Base-by-base conservation (phyloP, 2,113 vertebrate genomes). In the Platysternon megacephalum region DNA sequence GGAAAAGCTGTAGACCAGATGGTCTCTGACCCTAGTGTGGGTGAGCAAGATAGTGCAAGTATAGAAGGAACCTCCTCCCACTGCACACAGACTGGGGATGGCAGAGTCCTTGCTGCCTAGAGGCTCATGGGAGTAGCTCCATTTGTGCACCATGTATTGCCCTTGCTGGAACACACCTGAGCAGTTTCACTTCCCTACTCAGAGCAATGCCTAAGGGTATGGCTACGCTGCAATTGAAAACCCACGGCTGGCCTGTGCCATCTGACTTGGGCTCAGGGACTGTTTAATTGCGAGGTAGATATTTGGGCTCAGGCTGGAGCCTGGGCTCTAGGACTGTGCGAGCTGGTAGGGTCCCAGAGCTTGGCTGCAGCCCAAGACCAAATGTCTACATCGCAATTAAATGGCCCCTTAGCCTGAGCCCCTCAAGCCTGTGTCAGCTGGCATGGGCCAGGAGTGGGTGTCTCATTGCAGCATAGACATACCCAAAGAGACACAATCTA, bases 11-110 rank as follows among this genome's bases (percentile, higher is more conserved):
- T 55, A 29, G 39, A 32, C 8, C 42, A 79, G 58, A 28, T 65
- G 32, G 61, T 16, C 28, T 84, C 79, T 79, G 44, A 78, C 24
- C 56, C 26, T 0, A 1, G 19, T 1, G 1, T 19, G 74, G 2
- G 46, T 29, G 3, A 55, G 53, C 3, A 52, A 79, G 29, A 61
- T 5, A 0, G 0, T 19, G 76, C 79, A 88, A 90, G 51, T 5
- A 90, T 19, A 58, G 65, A 87, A 90, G 48, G 7, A 91, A 13
- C 3, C 51, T 14, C 83, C 87, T 29, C 21, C 84, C 2, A 8
- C 4, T n/a, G 2, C 0, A 1, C 26, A 48, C 1, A 1, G 44
- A 29, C 72, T 2, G 0, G 14, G 10, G 1, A 26, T 55, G 3
- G 42, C 21, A 17, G 2, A 76, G 44, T 3, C 16, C 21, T 1